A percentile compares a stretch with the other conserved stretches of the same genome.
Evolutionary conservation across 1,140 invertebrate genomes (phyloP).

Genomic region (Zelostemma sp.): DNA sequence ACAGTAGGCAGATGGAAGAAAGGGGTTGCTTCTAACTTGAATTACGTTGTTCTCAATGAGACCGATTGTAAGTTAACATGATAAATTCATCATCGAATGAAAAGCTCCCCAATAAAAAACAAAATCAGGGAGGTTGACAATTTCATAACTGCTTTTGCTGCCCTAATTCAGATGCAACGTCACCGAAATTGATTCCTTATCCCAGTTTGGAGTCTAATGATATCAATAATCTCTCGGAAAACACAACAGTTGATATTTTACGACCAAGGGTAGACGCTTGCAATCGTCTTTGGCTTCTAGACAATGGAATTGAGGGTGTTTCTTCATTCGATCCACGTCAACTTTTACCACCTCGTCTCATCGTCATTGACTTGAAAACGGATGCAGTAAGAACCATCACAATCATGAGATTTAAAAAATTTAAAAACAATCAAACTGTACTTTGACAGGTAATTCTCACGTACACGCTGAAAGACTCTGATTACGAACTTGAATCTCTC

Average conservation of each 20-base stretch:
- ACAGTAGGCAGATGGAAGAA: no score
- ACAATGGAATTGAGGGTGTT: conserved; percentile 80
- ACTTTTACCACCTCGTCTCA: conserved; percentile 75
- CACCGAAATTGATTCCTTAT: conserved; percentile 77
- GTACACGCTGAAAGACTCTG: conserved; percentile 75
- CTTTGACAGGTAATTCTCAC: conserved; percentile 74
- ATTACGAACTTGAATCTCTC: conserved; percentile 79
- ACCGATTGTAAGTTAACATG: no score
- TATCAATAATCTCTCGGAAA: no score
- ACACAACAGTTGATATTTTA: conserved; percentile 78
- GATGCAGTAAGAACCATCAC: conserved; percentile 58
- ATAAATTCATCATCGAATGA: no score
- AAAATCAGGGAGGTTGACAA: no score
- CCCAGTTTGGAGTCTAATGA: conserved; percentile 77
- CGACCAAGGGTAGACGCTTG: conserved; percentile 78
- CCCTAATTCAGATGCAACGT: conserved; percentile 68
- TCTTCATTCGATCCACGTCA: conserved; percentile 74
- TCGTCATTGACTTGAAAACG: conserved; percentile 80
- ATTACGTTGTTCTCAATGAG: no score
- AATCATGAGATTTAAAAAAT: no score
- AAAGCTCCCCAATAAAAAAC: no score
- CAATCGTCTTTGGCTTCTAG: conserved; percentile 82
- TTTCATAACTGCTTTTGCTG: no score
- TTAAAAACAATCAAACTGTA: no score
- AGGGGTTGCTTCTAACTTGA: no score